A percentile compares a stretch with the other conserved stretches of the same genome.
Conservation (phyloP, 2,797 vertebrate species). For the Hemibagrus guttatus region DNA sequence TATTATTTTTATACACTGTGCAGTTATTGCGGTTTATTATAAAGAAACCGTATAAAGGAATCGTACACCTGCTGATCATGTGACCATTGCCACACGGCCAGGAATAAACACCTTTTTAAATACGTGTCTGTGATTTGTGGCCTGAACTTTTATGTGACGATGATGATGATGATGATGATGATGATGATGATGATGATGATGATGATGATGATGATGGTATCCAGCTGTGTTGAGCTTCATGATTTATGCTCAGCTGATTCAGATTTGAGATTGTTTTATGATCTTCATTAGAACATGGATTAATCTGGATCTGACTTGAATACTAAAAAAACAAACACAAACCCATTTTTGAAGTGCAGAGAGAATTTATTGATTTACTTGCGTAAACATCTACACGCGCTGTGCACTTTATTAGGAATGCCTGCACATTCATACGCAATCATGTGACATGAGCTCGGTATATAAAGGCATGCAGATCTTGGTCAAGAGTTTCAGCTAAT, state of each 20-base stretch:
- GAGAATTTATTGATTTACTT: background rate
- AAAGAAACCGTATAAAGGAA: background rate
- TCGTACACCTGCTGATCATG: background rate
- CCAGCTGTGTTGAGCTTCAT: background rate
- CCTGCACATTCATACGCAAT: background rate
- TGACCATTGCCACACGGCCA: background rate
- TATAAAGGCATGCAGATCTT: background rate
- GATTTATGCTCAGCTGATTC: background rate
- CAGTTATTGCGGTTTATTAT: constrained; percentile 42
- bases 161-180: too few relatives aligned
- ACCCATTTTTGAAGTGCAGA: background rate
- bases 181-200: too few relatives aligned
- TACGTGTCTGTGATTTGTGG: background rate
- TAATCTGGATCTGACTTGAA: background rate
- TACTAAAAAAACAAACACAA: background rate
- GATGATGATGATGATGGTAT: too few relatives aligned
- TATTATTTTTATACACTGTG: constrained; percentile 56
- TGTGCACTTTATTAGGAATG: background rate
- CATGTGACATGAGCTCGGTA: background rate
- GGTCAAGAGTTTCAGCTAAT: background rate
- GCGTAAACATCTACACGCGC: background rate
- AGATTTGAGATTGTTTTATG: background rate
- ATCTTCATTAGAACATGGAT: background rate
- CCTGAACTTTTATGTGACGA: background rate
- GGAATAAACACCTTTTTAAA: background rate